Base-by-base conservation (phyloP, 2,797 vertebrate species). In the Melanotaenia pygmaea region DNA sequence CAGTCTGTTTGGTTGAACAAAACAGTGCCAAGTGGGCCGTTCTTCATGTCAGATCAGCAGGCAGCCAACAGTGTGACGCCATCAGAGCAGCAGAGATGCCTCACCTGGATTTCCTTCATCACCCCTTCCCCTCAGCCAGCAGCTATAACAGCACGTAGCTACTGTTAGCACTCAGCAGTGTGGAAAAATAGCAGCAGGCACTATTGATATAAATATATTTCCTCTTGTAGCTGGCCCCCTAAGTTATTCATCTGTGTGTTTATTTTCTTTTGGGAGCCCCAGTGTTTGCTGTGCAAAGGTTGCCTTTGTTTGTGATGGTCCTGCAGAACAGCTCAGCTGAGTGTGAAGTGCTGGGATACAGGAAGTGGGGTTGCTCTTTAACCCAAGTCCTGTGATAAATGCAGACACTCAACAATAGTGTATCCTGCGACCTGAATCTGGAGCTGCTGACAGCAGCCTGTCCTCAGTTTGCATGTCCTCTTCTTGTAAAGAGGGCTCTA, bases 401-500 rank as follows among this genome's bases (percentile, higher is more conserved):
- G 95, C 95, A 94, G 95, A 93, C 94, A 94, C 93, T 96, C 95
- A 97, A 97, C 97, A 98, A 98, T 97, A 95, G 95, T 91, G 90
- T 94, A 96, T 98, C 97, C 96, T 96, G 95, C 93, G 82, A 94
- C 82, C 85, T 69, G 89, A 87, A 88, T 84, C 86, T 74, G 78
- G 74, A 86, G 81, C 89, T 95, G 95, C 95, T 96, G 95, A 96
- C 95, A 94, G 88, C 32, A 24, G 77, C 85, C 80, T 89, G 85
- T 91, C 84, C 74, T 82, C 91, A 89, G 73, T 91, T 91, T 93
- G 92, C 91, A 91, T 86, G 89, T 89, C 74, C 84, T 84, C 76
- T 72, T 80, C 74, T 86, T 69, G 69, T 64, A 40, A 40, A 85
- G 67, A 74, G 70, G 69, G 80, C 79, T 73, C 65, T 56, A 56